Evolutionary conservation across 2,888 invertebrate species (phyloP).

Genomic region (Eupelmus urozonus): DNA sequence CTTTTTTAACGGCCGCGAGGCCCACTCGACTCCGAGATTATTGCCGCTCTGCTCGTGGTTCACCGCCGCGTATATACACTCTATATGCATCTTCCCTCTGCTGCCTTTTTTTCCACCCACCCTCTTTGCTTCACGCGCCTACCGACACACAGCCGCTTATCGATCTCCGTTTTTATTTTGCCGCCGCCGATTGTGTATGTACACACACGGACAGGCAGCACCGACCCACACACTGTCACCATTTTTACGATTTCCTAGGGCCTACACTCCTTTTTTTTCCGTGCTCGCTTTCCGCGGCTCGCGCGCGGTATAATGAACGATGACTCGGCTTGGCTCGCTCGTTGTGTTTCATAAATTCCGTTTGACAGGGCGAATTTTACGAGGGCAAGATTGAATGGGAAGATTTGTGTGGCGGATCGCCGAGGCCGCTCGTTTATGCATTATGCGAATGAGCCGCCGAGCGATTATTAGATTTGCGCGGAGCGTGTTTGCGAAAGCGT

Average conservation of each 20-base stretch:
- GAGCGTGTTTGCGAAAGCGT: too few species aligned
- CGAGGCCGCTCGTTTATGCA: not conserved
- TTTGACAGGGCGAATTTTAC: constrained; percentile 49
- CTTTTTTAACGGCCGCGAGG: constrained; percentile 62
- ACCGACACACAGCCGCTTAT: constrained; percentile 30
- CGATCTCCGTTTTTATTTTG: constrained; percentile 54
- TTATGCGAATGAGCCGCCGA: too few species aligned
- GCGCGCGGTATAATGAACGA: constrained; percentile 45
- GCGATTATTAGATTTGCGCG: constrained; percentile 32
- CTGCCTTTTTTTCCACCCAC: constrained; percentile 3
- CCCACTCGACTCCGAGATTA: constrained; percentile 64
- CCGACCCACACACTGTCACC: constrained; percentile 10
- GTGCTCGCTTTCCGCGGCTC: not conserved
- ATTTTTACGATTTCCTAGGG: constrained; percentile 48
- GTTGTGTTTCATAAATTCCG: constrained; percentile 45
- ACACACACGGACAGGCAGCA: not conserved
- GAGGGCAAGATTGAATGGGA: constrained; percentile 46
- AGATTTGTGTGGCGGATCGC: constrained; percentile 27
- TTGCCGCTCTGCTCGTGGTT: constrained; percentile 51
- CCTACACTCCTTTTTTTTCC: constrained; percentile 4
- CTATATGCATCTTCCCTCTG: constrained; percentile 40
- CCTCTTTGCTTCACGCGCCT: not conserved
- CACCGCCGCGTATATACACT: constrained; percentile 51
- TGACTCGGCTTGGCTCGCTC: constrained; percentile 16
- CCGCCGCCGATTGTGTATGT: constrained; percentile 28